phyloP scores from a whole-genome alignment of 2,888 invertebrate genomes.

The Uloborus plumipes region DNA sequence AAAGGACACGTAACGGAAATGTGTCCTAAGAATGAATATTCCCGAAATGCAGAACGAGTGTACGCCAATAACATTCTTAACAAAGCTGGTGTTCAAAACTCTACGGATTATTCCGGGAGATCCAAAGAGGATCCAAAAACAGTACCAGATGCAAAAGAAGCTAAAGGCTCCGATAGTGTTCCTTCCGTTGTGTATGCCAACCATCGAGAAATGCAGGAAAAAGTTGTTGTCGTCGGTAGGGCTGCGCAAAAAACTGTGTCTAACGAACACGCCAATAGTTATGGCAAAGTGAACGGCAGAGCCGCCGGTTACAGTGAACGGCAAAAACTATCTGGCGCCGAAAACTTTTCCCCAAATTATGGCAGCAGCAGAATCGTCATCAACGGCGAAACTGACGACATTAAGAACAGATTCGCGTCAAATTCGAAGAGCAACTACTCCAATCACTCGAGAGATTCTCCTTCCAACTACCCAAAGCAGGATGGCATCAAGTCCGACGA shows the following conservation, averaged over 20 bases:
- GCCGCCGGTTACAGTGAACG: neutral
- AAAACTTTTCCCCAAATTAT: slow-evolving; percentile 12
- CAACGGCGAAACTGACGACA: slow-evolving; percentile 14
- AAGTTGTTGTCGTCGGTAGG: neutral
- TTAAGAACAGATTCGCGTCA: neutral
- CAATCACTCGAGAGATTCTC: neutral
- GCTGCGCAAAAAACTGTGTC: slow-evolving; percentile 1
- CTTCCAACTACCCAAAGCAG: neutral
- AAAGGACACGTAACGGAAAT: neutral
- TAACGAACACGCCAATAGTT: neutral
- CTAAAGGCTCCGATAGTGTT: neutral
- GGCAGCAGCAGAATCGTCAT: neutral
- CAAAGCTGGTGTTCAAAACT: neutral
- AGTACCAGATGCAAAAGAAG: neutral
- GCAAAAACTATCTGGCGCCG: slow-evolving; percentile 10
- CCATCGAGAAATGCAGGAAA: slow-evolving; percentile 10
- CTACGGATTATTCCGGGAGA: neutral
- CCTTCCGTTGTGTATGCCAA: neutral
- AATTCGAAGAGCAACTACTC: neutral
- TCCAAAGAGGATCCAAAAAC: neutral
- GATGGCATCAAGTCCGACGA: neutral
- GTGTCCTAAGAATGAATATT: neutral
- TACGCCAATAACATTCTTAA: slow-evolving; percentile 25
- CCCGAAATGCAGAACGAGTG: slow-evolving; percentile 15
- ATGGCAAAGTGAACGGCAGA: slow-evolving; percentile 7